phyloP scores from a whole-genome alignment of 2,888 invertebrate genomes.

The Neoscelio sp. region DNA sequence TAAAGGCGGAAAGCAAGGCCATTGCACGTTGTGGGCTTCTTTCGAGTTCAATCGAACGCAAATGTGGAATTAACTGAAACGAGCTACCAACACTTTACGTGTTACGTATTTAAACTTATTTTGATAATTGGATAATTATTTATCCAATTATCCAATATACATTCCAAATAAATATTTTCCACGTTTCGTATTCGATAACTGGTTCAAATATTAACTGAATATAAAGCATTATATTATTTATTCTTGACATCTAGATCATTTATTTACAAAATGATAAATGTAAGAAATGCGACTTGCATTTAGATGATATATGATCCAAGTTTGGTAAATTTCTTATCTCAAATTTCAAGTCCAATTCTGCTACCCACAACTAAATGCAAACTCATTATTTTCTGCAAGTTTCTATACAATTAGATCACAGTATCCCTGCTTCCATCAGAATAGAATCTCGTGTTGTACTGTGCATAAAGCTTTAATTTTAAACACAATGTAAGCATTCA shows the following conservation, averaged over 20 bases:
- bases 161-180: no score
- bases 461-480: conserved; percentile 7
- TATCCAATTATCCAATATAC: no score
- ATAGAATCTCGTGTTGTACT: conserved; percentile 13
- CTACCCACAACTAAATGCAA: conserved; percentile 22
- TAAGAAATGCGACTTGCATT: neutral
- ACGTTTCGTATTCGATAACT: no score
- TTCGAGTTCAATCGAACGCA: conserved; percentile 70
- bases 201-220: no score
- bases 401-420: conserved; percentile 36
- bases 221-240: no score
- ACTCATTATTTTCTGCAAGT: conserved; percentile 37
- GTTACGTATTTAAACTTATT: conserved; percentile 57
- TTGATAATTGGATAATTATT: conserved; percentile 38
- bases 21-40: conserved; percentile 68
- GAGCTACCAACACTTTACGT: conserved; percentile 58
- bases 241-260: no score
- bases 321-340: conserved; percentile 16
- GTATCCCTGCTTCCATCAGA: conserved; percentile 34
- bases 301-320: neutral
- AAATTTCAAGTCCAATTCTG: conserved; percentile 20
- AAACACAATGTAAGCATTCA: neutral
- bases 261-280: no score
- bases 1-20: conserved; percentile 65
- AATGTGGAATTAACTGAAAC: conserved; percentile 54